These are phyloP conservation scores for Ochropleura plecta DNA, from an alignment of 2,888 invertebrate genomes.

Conservation along the genomic window DNA sequence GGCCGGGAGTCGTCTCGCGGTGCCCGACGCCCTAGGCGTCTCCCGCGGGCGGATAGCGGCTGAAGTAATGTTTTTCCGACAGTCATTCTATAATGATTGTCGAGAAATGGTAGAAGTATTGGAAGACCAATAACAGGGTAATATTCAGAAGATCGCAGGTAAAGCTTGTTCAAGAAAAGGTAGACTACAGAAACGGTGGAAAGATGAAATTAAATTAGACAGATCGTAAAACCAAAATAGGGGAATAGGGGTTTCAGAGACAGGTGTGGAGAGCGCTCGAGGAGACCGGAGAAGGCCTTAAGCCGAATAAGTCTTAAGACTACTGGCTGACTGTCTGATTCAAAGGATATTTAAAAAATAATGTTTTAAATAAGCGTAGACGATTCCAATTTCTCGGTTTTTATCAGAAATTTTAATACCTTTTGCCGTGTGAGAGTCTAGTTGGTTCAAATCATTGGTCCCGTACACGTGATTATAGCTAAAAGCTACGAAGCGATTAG, in stretches of 20 bases:
- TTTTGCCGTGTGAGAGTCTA: constrained; percentile 49
- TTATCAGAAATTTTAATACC: constrained; percentile 53
- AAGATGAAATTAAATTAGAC: neutral
- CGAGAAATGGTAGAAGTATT: neutral
- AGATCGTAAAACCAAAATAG: neutral
- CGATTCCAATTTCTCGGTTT: constrained; percentile 68
- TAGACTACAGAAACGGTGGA: neutral
- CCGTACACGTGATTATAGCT: constrained; percentile 43
- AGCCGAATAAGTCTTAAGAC: too few species aligned
- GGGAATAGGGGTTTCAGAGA: neutral
- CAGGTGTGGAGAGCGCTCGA: neutral
- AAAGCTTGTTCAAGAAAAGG: neutral
- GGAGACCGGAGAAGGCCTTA: neutral
- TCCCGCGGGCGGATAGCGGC: too few species aligned
- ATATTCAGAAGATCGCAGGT: neutral
- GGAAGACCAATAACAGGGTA: rapidly evolving
- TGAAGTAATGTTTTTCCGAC: too few species aligned
- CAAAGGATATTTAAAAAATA: constrained; percentile 60
- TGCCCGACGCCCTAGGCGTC: too few species aligned
- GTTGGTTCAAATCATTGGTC: constrained; percentile 44
- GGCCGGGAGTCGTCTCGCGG: too few species aligned
- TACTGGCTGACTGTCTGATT: too few species aligned
- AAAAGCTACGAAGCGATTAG: constrained; percentile 54
- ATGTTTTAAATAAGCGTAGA: constrained; percentile 71
- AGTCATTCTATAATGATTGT: neutral